Base-by-base conservation (phyloP, 2,888 invertebrate species). In the Conistra vaccinii region DNA sequence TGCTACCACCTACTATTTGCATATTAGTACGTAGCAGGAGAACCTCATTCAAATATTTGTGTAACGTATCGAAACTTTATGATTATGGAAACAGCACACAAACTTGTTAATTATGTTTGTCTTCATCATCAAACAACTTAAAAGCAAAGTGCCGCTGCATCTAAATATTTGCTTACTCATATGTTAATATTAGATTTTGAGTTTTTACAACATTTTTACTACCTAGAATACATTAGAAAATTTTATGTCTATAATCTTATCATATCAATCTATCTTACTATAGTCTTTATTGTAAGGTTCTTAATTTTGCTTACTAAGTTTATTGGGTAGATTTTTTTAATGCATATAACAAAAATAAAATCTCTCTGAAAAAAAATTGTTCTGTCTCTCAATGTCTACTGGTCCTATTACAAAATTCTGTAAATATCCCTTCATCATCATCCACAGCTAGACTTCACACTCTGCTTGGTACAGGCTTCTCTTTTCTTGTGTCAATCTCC, bases 81-180 rank as follows among this genome's bases (percentile, higher is more conserved):
- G 48, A 57, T 55, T 61, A 74, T 80, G n/a, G 62, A 80, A 67
- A 62, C 74, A 80, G 45, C 17, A 80, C 12, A 73, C 42, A 53
- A 29, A 62, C 75, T 78, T 67, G 39, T 35, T 57, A 1, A 42
- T 23, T 9, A 14, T 55, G 42, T 62, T 73, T 42, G 29, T 23
- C 2, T 6, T 55, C 42, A 39, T 66, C 6, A 55, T 66, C 42
- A 76, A 57, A 35, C 20, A 73, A 9, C 42, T 67, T 78, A 10
- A 29, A 42, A 55, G 14, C 14, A 17, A 57, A n/a, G 61, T 80
- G 55, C 66, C 81, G 74, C 55, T 67, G n/a, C 26, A 51, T 51
- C 1, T 42, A 62, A 74, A 78, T 66, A 55, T 73, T 72, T 39
- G 29, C 53, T 48, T 17, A 48, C 17, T 55, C 61, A 17, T 61